A percentile compares a stretch with the other conserved stretches of the same genome.
phyloP scores from a whole-genome alignment of 2,888 invertebrate species.

The Microctonus hyperodae region DNA sequence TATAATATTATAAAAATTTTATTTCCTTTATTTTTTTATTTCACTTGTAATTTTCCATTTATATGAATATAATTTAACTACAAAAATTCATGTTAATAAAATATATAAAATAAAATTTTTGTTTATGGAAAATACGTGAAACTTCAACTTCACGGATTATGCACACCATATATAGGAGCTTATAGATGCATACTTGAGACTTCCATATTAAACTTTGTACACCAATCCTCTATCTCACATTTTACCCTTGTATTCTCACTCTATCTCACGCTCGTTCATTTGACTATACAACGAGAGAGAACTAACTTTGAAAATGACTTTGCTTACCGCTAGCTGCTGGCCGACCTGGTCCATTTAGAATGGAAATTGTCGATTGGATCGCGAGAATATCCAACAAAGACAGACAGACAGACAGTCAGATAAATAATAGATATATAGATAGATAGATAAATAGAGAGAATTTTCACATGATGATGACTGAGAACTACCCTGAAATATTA shows the following conservation, averaged over 20 bases:
- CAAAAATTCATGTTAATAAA: too few relatives aligned
- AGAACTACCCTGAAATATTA: constrained; percentile 17
- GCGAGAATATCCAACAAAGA: neutral
- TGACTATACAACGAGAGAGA: neutral
- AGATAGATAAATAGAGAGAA: constrained; percentile 19
- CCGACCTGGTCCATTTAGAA: constrained; percentile 25
- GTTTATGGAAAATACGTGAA: constrained; percentile 20
- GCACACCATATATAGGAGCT: neutral
- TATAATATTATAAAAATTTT: too few relatives aligned
- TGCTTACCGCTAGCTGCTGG: constrained; percentile 30
- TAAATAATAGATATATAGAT: constrained; percentile 8
- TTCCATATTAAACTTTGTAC: too few relatives aligned
- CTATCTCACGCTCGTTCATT: neutral
- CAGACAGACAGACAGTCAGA: constrained; percentile 6
- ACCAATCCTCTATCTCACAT: constrained; percentile 5
- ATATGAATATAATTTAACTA: too few relatives aligned
- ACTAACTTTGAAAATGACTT: constrained; percentile 34
- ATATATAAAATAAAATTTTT: neutral
- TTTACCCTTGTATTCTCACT: neutral
- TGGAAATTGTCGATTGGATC: constrained; percentile 29
- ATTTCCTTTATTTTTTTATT: too few relatives aligned
- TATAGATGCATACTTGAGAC: constrained; percentile 17
- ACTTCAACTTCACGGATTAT: neutral
- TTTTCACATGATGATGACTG: constrained; percentile 16
- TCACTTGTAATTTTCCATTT: too few relatives aligned